A percentile compares a stretch with the other conserved stretches of the same genome.
phyloP scores from a whole-genome alignment of 2,113 vertebrate genomes.

The Talpa occidentalis region DNA sequence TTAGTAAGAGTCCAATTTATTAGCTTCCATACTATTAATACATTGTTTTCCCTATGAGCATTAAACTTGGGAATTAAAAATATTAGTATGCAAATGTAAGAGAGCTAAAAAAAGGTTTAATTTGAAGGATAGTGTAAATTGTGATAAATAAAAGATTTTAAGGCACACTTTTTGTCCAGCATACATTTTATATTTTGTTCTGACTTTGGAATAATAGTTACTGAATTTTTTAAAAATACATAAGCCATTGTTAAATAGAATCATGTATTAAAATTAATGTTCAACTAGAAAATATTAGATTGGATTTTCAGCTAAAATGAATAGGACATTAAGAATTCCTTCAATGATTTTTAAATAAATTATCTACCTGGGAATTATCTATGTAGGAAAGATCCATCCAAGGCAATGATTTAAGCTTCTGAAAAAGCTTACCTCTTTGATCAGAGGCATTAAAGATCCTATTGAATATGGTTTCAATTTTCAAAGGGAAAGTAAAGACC shows the following conservation, averaged over 20 bases:
- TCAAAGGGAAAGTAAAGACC: background rate
- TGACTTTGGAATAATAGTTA: background rate
- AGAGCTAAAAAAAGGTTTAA: background rate
- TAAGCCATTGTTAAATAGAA: background rate
- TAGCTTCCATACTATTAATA: background rate
- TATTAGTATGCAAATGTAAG: slow-evolving; percentile 25
- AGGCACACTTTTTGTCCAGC: background rate
- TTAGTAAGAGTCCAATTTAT: background rate
- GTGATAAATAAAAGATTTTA: slow-evolving; percentile 22
- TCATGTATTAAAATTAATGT: background rate
- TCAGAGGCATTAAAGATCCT: background rate
- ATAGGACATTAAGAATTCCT: background rate
- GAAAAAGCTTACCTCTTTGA: slow-evolving; percentile 27
- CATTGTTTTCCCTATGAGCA: background rate
- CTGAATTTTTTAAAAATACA: background rate
- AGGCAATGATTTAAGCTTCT: background rate
- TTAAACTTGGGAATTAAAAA: slow-evolving; percentile 30
- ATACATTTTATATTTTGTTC: background rate
- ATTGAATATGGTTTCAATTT: slow-evolving; percentile 40
- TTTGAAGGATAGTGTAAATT: background rate
- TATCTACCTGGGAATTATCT: background rate
- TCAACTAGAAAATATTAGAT: background rate
- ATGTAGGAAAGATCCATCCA: background rate
- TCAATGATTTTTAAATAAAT: slow-evolving; percentile 42
- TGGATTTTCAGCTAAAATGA: slow-evolving; percentile 46